Percentiles rank a stretch among this genome's conserved stretches.
Evolutionary conservation across 35 echinoderm and acorn worm species (phyloP).

Genomic region (Ophioderma brevispina): DNA sequence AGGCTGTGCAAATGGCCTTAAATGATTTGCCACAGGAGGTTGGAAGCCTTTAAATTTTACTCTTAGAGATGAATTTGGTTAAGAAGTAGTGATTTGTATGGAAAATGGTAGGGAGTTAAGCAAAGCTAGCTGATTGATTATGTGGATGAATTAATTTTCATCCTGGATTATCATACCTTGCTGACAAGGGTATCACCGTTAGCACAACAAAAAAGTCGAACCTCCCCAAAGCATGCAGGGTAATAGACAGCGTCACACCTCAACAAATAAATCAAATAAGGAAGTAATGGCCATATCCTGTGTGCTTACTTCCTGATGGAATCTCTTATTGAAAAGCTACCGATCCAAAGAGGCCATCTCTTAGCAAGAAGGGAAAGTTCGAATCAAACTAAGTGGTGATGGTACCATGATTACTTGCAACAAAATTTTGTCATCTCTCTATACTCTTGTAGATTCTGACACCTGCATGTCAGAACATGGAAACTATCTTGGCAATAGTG

Average conservation of each 20-base stretch:
- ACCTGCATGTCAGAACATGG: constrained; percentile 67
- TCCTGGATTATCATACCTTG: constrained; percentile 45
- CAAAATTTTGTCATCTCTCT: constrained; percentile 44
- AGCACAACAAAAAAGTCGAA: constrained; percentile 14
- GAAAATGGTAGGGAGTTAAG: neutral
- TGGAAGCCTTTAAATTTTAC: constrained; percentile 14
- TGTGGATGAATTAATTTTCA: constrained; percentile 46
- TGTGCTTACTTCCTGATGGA: constrained; percentile 25
- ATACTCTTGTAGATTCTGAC: constrained; percentile 51
- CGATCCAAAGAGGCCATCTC: neutral
- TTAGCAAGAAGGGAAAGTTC: constrained; percentile 33
- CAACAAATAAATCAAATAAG: constrained; percentile 36
- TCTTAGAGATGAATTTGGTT: constrained; percentile 48
- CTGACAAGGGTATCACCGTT: constrained; percentile 50
- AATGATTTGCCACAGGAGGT: neutral
- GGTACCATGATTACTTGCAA: constrained; percentile 48
- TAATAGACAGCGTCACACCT: constrained; percentile 40
- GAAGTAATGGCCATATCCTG: constrained; percentile 16
- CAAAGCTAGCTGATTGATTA: constrained; percentile 23
- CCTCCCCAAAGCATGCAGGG: constrained; percentile 20
- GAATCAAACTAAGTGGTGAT: constrained; percentile 75
- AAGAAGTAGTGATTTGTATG: constrained; percentile 44
- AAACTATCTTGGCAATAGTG: constrained; percentile 73
- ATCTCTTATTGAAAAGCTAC: neutral
- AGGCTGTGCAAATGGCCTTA: constrained; percentile 19